These are phyloP conservation scores for Polypterus bichir DNA, from an alignment of 2,113 vertebrate species.

Conservation along the genomic window DNA sequence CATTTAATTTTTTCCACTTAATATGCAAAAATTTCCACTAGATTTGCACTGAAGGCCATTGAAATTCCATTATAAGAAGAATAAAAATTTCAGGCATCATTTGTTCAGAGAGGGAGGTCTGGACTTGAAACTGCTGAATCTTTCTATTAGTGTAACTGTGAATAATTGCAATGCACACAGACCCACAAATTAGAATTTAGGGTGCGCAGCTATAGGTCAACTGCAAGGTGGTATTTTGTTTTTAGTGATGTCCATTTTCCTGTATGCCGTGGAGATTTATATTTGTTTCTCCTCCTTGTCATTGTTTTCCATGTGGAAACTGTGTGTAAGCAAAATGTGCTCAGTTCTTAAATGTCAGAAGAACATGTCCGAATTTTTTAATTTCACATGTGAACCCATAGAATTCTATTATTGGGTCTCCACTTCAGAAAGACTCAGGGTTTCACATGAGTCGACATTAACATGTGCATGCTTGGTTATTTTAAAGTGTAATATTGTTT, in stretches of 20 bases:
- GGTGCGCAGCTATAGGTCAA: constrained; percentile 27
- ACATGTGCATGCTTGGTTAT: too few species aligned
- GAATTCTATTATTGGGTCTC: too few species aligned
- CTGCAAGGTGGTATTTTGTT: constrained; percentile 26
- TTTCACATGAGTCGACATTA: too few species aligned
- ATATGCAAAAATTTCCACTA: constrained; percentile 99
- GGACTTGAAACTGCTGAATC: constrained; percentile 91
- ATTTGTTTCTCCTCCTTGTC: too few species aligned
- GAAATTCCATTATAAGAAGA: constrained; percentile 99
- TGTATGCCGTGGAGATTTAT: too few species aligned
- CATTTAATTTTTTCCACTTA: constrained; percentile 99
- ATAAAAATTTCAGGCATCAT: constrained; percentile 99
- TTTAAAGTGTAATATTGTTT: too few species aligned
- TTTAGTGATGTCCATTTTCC: neutral
- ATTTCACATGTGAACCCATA: too few species aligned
- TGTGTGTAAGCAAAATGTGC: too few species aligned
- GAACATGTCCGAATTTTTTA: too few species aligned
- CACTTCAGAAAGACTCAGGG: too few species aligned
- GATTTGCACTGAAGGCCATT: constrained; percentile 99
- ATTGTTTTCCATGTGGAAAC: too few species aligned
- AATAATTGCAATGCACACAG: constrained; percentile 64
- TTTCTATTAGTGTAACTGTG: constrained; percentile 78
- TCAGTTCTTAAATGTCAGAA: too few species aligned
- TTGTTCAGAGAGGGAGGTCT: constrained; percentile 94
- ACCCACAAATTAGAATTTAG: constrained; percentile 17